phyloP scores from a whole-genome alignment of 2,888 invertebrate genomes.

The Zygaena filipendulae region DNA sequence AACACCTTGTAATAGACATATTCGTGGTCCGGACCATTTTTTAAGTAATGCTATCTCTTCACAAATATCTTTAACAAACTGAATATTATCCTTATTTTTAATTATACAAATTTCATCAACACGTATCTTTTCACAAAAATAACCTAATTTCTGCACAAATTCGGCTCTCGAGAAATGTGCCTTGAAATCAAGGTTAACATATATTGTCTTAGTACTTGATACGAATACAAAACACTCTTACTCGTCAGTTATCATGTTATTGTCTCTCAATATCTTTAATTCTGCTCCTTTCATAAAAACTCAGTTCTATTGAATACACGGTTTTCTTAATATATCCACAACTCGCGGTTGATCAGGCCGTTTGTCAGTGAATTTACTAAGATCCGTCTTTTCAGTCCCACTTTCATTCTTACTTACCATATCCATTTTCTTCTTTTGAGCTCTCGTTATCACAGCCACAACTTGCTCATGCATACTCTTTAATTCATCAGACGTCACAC shows the following conservation, averaged over 20 bases:
- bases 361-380: slow-evolving; percentile 3
- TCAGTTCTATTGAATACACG: slow-evolving; percentile 13
- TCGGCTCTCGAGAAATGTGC: slow-evolving; percentile 15
- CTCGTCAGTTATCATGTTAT: slow-evolving; percentile 2
- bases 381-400: not conserved
- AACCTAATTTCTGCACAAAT: slow-evolving; percentile 15
- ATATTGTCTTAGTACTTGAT: slow-evolving; percentile 8
- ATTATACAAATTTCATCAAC: slow-evolving; percentile 11
- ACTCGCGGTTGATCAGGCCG: slow-evolving; percentile 17
- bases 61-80: slow-evolving; percentile 12
- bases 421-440: slow-evolving; percentile 5
- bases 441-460: slow-evolving; percentile 13
- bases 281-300: slow-evolving; percentile 6
- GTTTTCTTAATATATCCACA: slow-evolving; percentile 14
- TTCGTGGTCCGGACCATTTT: slow-evolving; percentile 15
- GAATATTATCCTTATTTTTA: slow-evolving; percentile 10
- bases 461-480: slow-evolving; percentile 12
- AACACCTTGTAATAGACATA: slow-evolving; percentile 13
- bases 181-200: slow-evolving; percentile 15
- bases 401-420: not conserved
- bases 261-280: slow-evolving; percentile 3
- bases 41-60: slow-evolving; percentile 11
- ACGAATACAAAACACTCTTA: slow-evolving; percentile 9
- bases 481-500: slow-evolving; percentile 9
- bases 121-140: slow-evolving; percentile 11